Evolutionary conservation across 2,888 invertebrate species (phyloP), one percentile per base, ranked within the genome.

Genomic region (Aelia acuminata): DNA sequence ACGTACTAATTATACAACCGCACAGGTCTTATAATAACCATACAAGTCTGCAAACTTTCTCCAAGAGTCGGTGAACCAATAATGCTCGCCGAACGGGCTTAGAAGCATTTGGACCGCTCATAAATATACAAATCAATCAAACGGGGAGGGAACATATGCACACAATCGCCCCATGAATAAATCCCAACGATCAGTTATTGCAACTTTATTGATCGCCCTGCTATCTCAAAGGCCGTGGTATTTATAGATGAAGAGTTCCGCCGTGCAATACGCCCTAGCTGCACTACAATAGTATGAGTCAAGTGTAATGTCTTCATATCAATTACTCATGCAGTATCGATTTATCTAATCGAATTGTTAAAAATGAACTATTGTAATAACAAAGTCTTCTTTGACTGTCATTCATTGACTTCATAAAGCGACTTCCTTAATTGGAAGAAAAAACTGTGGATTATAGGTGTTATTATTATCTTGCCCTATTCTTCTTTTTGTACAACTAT

Each of bases 161-260:
- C 39, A 75, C 75, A 75, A 75, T 70, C 39, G 22, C n/a, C 8
- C 75, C 43, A 75, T 75, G 75, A 75, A 75, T 75, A 75, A 75
- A 75, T 75, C 20, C 2, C 10, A 39, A 1, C 75, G 22, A 75
- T 39, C 43, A 75, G 39, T 75, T 75, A 39, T 22, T 43, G 5
- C 43, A 35, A 43, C 75, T 75, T 75, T 75, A 75, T 75, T 75
- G 75, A 75, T 75, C 43, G 8, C n/a, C n/a, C n/a, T n/a, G n/a
- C 70, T 31, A 15, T 5, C 35, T 43, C 75, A 15, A 15, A 13
- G 15, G 75, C 22, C 35, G 39, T 22, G 20, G 75, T 75, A 75
- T 75, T 39, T 43, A 75, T 22, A 43, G 75, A 43, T 31, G 75
- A 35, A 63, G 63, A 63, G 31, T 15, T 8, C 31, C 31, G 31